Evolutionary conservation across 1,140 invertebrate genomes (phyloP), one percentile per base, ranked within the genome.

Genomic region (Euwallacea fornicatus): DNA sequence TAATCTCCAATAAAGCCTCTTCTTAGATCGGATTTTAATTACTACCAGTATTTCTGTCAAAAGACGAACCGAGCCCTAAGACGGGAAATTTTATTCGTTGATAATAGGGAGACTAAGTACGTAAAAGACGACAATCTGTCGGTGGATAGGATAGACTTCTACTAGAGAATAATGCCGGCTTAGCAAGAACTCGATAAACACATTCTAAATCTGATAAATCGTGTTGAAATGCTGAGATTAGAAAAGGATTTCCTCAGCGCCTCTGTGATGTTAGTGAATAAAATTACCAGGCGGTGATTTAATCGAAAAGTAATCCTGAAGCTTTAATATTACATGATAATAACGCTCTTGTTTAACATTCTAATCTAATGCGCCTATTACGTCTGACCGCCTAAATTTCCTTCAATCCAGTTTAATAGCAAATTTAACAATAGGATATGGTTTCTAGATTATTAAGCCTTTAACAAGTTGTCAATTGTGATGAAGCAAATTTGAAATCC

Each of bases 141-240:
- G 21, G 21, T 33, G 21, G 21, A 33, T 33, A n/a, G n/a, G 42
- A 6, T 61, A 60, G 41, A 42, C 21, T 46, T 7, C 61, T 66
- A 55, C 64, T 66, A 15, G 33, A 13, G 47, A 55, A 55, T 54
- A 54, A 55, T 63, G 47, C 13, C 15, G 44, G 64, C 53, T 55
- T 66, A 66, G 46, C 64, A 42, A 56, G 50, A 54, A 41, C 16
- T 55, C 42, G 64, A 66, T 66, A 66, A 66, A 66, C 50, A 42
- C 50, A 66, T 66, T 33, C 53, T 66, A 66, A 64, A 66, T 66
- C 64, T 55, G 64, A 66, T 55, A 66, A 63, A 66, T 55, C 53
- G 53, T 43, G 53, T 56, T 56, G 44, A 66, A 66, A 66, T 56
- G 53, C 53, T n/a, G 16, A 55, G 47, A 66, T 66, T 66, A 66